Evolutionary conservation across 2,113 vertebrate species (phyloP).

Genomic region (Hippolais icterina): DNA sequence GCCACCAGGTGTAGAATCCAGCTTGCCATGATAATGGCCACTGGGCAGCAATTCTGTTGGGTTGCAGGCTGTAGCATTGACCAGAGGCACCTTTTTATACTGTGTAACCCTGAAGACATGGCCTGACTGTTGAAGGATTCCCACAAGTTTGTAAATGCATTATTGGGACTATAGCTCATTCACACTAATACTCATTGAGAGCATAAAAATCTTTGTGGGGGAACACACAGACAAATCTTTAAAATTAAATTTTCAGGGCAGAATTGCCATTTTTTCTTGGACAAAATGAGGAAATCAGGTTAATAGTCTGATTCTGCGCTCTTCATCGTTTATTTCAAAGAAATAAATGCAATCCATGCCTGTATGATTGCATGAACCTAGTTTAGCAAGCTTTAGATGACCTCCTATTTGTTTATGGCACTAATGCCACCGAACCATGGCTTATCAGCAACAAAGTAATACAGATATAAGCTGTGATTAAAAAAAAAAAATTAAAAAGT

Average conservation of each 20-base stretch:
- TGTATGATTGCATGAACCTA: background rate
- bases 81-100: background rate
- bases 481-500: too few relatives aligned
- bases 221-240: background rate
- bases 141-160: background rate
- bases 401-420: background rate
- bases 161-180: background rate
- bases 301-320: background rate
- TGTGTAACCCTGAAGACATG: background rate
- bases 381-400: background rate
- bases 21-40: background rate
- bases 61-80: rapidly evolving
- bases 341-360: background rate
- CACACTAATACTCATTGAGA: background rate
- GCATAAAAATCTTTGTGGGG: background rate
- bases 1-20: background rate
- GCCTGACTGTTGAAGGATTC: background rate
- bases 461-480: background rate
- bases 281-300: background rate
- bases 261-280: background rate
- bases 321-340: background rate
- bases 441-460: background rate
- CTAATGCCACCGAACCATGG: background rate
- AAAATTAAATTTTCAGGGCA: background rate
- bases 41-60: background rate